Conservation (phyloP, 2,113 vertebrate species). For the Dasyprocta punctata region DNA sequence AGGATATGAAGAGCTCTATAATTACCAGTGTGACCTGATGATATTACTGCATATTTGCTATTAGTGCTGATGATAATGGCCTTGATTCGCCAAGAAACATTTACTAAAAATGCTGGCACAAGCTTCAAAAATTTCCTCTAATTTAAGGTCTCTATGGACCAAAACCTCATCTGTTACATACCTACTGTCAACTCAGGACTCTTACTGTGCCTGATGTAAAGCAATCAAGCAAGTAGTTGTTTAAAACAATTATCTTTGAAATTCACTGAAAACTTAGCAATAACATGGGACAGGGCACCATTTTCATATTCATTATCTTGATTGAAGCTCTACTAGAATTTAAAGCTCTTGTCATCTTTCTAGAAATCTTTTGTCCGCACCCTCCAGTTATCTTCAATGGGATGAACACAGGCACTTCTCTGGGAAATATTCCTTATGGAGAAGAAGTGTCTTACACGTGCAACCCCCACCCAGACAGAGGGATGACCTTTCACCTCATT, state of each 20-base stretch:
- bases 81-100: background rate
- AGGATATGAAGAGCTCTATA: background rate
- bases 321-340: background rate
- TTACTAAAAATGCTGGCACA: background rate
- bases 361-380: conserved; percentile 15
- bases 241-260: background rate
- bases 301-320: background rate
- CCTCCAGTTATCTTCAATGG: background rate
- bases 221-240: background rate
- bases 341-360: background rate
- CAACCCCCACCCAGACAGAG: background rate
- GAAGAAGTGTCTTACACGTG: conserved; percentile 6
- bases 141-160: background rate
- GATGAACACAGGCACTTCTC: background rate
- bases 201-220: background rate
- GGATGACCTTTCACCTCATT: background rate
- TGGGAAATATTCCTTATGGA: background rate
- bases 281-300: background rate
- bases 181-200: background rate
- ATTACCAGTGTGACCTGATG: background rate
- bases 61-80: background rate
- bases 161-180: background rate
- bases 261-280: background rate
- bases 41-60: background rate
- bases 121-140: background rate